Conservation (phyloP, 2,888 invertebrate genomes). For the Stegophylla sp. region DNA sequence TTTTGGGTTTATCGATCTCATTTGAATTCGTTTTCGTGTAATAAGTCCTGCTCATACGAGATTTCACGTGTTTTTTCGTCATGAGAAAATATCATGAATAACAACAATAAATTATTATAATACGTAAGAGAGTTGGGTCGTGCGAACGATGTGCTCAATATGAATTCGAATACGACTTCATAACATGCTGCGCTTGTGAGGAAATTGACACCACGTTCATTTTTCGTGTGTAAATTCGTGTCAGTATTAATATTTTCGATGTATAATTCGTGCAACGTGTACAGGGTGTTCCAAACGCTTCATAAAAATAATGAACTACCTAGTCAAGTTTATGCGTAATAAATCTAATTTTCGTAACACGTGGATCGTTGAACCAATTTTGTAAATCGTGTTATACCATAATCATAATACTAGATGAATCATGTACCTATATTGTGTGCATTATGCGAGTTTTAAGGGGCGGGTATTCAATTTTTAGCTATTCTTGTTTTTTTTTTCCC, state of each 20-base stretch:
- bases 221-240: constrained; percentile 22
- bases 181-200: background rate
- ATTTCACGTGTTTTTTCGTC: constrained; percentile 14
- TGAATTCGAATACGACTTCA: background rate
- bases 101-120: constrained; percentile 17
- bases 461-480: constrained; percentile 15
- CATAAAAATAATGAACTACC: background rate
- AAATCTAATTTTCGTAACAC: constrained; percentile 20
- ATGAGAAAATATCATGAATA: constrained; percentile 4
- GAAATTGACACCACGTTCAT: constrained; percentile 5
- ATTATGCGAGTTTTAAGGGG: background rate
- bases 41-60: background rate
- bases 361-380: constrained; percentile 24
- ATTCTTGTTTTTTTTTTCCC: constrained; percentile 5
- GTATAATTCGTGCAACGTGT: constrained; percentile 11
- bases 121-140: constrained; percentile 11
- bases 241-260: constrained; percentile 9
- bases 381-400: constrained; percentile 29
- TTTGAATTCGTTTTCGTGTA: background rate
- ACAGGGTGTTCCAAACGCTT: constrained; percentile 11
- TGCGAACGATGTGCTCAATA: constrained; percentile 36
- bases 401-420: constrained; percentile 10
- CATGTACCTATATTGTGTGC: background rate
- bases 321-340: background rate
- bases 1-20: background rate